A percentile compares a stretch with the other conserved stretches of the same genome.
phyloP scores from a whole-genome alignment of 1,140 invertebrate genomes.

The Atta colombica region DNA sequence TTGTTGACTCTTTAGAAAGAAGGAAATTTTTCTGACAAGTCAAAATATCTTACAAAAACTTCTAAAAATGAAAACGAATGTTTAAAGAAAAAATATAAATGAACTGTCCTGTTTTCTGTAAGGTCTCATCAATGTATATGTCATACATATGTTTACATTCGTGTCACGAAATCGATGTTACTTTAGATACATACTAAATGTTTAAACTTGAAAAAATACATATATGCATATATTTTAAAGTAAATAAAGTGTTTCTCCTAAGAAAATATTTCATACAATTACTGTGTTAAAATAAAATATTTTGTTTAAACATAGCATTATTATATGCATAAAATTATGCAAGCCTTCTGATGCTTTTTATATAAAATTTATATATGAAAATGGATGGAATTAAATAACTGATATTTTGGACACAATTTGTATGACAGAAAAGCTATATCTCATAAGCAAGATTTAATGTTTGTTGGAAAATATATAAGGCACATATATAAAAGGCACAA shows the following conservation, averaged over 20 bases:
- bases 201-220: constrained; percentile 12
- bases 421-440: constrained; percentile 5
- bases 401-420: neutral
- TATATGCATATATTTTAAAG: neutral
- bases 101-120: constrained; percentile 26
- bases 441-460: neutral
- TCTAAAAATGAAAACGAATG: neutral
- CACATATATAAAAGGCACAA: neutral
- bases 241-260: neutral
- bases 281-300: neutral
- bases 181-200: constrained; percentile 29
- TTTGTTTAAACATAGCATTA: constrained; percentile 21
- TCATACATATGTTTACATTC: neutral
- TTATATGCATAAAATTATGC: neutral
- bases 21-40: neutral
- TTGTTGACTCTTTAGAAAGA: neutral
- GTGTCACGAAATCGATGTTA: neutral
- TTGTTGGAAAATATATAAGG: neutral
- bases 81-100: constrained; percentile 18
- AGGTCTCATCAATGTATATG: constrained; percentile 23
- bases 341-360: neutral
- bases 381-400: constrained; percentile 21
- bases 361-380: constrained; percentile 23
- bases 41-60: constrained; percentile 3
- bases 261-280: constrained; percentile 13